Evolutionary conservation across 2,888 invertebrate species (phyloP).

Genomic region (Phalera bucephala): DNA sequence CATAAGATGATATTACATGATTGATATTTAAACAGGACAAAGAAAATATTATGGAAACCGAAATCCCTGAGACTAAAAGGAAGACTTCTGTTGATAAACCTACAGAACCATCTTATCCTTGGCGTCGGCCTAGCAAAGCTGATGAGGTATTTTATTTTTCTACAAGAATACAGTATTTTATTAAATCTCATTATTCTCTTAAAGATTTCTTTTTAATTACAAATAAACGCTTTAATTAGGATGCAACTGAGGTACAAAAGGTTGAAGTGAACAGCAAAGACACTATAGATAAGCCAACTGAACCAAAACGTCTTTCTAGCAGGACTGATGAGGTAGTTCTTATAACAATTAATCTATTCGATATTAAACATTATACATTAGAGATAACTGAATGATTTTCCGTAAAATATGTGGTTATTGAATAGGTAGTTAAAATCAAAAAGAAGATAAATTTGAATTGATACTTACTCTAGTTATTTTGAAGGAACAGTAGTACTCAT

Average conservation of each 20-base stretch:
- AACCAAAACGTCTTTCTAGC: conserved; percentile 20
- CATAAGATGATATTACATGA: neutral
- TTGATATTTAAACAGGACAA: conserved; percentile 26
- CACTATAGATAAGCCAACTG: conserved; percentile 21
- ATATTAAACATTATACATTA: no score
- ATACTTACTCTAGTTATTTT: no score
- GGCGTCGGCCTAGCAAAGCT: conserved; percentile 15
- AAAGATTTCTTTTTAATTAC: no score
- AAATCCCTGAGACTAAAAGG: conserved; percentile 19
- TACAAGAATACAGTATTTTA: no score
- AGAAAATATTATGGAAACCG: conserved; percentile 28
- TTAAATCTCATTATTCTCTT: no score
- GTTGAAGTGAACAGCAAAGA: conserved; percentile 14
- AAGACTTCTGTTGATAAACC: conserved; percentile 31
- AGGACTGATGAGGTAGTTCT: conserved; percentile 25
- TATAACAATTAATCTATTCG: no score
- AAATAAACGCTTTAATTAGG: conserved; percentile 2
- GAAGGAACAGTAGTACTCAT: no score
- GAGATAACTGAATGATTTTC: no score
- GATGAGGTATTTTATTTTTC: conserved; percentile 21
- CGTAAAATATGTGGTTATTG: no score
- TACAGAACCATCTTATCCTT: conserved; percentile 27
- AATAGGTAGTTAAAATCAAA: no score
- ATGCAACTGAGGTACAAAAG: conserved; percentile 5
- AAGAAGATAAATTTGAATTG: no score